Evolutionary conservation across 2,888 invertebrate species (phyloP), one percentile per base, ranked within the genome.

Genomic region (Crematogaster levior): DNA sequence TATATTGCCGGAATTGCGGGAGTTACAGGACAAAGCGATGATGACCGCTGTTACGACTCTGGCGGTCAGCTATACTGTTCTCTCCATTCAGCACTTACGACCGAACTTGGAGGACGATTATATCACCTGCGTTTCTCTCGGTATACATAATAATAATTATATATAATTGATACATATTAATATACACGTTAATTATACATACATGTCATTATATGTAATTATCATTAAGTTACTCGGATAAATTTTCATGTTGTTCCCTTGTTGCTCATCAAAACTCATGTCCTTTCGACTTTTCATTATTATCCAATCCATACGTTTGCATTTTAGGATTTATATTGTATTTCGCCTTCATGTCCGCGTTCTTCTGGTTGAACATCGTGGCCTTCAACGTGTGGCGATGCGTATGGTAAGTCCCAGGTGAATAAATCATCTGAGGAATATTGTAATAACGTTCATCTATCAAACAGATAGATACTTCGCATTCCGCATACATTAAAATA

Each of bases 321-420:
- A 40, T 92, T 95, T 86, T 91, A 96, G 96, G 95, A 18, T 96
- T 96, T 89, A 89, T 95, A 15, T 94, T 96, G 10, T 96, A 96
- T 91, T 95, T 95, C 86, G 95, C 96, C 93, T 96, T 96, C 95
- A 94, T 97, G 92, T 95, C 96, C 1, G 95, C 96, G n/a, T 97
- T 97, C 94, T 96, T 97, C 92, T 97, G 97, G 97, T 94, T 97
- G 94, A 97, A 96, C 90, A 95, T 96, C 7, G 95, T 97, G 34
- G 95, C 96, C 51, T 96, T 97, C 87, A 97, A 97, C 91, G 95
- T 97, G 75, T 97, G 96, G 95, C 95, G 96, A 89, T 95, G 95
- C 18, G 96, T 96, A 1, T 95, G 96, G 97, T 97, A 95, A 96
- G 96, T 95, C 3, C 3, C 18, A 46, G 18, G 21, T 10, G 1